Evolutionary conservation across 2,797 vertebrate species (phyloP).

Genomic region (Gephyroberyx darwinii): DNA sequence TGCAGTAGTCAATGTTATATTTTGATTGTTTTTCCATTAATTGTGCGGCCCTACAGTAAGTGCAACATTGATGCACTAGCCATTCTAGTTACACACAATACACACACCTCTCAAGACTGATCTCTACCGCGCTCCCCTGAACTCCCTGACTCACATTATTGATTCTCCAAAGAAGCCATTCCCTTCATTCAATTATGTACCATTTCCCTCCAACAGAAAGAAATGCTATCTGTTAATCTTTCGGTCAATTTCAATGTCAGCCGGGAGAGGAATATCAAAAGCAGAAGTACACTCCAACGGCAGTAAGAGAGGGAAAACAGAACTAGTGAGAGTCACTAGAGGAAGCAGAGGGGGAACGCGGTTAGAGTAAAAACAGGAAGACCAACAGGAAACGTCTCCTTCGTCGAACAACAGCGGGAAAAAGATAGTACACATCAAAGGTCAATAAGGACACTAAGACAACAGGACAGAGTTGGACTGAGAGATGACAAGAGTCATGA

Average conservation of each 20-base stretch:
- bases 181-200: constrained; percentile 43
- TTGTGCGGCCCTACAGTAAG: too few species aligned
- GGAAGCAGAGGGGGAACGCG: constrained; percentile 22
- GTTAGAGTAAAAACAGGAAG: constrained; percentile 62
- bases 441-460: constrained; percentile 56
- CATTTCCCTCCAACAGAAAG: constrained; percentile 32
- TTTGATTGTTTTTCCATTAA: too few species aligned
- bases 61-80: too few species aligned
- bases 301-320: constrained; percentile 4
- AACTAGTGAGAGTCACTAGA: constrained; percentile 28
- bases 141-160: constrained; percentile 27
- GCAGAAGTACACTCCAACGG: constrained; percentile 26
- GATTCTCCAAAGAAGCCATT: constrained; percentile 30
- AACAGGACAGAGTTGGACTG: constrained; percentile 37
- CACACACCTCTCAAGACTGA: constrained; percentile 37
- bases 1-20: too few species aligned
- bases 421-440: constrained; percentile 39
- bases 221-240: constrained; percentile 26
- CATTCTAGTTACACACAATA: too few species aligned
- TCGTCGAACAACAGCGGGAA: constrained; percentile 36
- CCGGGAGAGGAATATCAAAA: constrained; percentile 35
- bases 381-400: constrained; percentile 57
- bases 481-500: constrained; percentile 45
- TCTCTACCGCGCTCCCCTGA: constrained; percentile 23
- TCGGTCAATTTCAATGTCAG: constrained; percentile 34